Base-by-base conservation (phyloP, 2,113 vertebrate genomes). In the Microcebus jonahi region DNA sequence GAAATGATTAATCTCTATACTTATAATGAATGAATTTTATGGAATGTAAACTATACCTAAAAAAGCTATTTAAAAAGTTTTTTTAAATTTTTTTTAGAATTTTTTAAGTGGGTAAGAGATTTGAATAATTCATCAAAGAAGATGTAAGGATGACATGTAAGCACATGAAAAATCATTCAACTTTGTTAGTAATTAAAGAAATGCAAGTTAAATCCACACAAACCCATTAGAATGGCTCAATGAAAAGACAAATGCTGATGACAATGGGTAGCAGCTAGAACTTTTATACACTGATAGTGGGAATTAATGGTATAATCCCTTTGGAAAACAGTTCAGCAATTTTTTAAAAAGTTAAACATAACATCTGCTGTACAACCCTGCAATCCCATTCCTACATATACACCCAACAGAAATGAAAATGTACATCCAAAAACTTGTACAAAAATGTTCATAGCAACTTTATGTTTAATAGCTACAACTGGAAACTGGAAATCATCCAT, bases 341-440 rank as follows among this genome's bases (percentile, higher is more conserved):
- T 88, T 70, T 27, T 85, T 70, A 45, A n/a, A 86, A 83, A 39
- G 4, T 75, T 90, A 84, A 21, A 48, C 14, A n/a, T 80, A 90
- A 57, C 23, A 61, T 70, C 39, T 89, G 59, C 3, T 36, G 61
- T 61, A 68, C 25, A 76, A n/a, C 23, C 27, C 13, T 67, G 8
- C 53, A 20, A 76, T 42, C 53, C 34, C 29, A 45, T 59, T 79
- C 4, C 25, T 50, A 57, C 39, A 23, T 29, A 68, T n/a, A 80
- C 53, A 77, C 27, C 23, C 15, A 92, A 67, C 14, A 95, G 85
- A 90, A 94, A 59, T 45, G n/a, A 88, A 94, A 86, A 75, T 20
- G 34, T 34, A 12, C 12, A 55, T 31, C 10, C 4, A 48, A 94
- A 94, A 82, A 23, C 3, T 27, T 90, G 25, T 21, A 57, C 39